These are phyloP conservation scores for Caenorhabditis doughertyi DNA, from an alignment of 2,888 invertebrate species.

Conservation along the genomic window DNA sequence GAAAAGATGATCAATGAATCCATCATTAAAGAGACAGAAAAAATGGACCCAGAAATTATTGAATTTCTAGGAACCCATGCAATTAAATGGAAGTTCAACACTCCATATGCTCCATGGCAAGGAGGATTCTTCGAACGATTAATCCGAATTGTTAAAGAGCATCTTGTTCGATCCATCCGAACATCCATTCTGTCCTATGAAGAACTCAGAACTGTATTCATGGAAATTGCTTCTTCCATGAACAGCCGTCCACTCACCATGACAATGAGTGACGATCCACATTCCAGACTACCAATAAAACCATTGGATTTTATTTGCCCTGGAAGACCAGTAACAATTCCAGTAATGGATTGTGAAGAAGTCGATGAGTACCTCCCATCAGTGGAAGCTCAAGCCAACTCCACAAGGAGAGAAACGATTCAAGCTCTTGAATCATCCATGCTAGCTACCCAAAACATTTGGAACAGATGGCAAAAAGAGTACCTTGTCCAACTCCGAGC, in stretches of 20 bases:
- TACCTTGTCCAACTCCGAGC: slow-evolving; percentile 48
- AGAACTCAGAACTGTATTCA: slow-evolving; percentile 18
- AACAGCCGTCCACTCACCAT: slow-evolving; percentile 54
- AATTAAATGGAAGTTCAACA: slow-evolving; percentile 80
- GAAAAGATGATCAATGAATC: slow-evolving; percentile 65
- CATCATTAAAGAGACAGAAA: not conserved
- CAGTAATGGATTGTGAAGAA: not conserved
- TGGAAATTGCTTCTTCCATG: slow-evolving; percentile 35
- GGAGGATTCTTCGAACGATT: slow-evolving; percentile 80
- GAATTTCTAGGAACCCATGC: not conserved
- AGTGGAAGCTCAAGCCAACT: slow-evolving; percentile 6
- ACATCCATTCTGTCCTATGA: not conserved
- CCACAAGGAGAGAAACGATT: slow-evolving; percentile 28
- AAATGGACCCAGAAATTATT: not conserved
- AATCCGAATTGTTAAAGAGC: slow-evolving; percentile 82
- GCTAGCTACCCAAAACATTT: slow-evolving; percentile 15
- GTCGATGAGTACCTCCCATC: slow-evolving; percentile 45
- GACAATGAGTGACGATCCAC: slow-evolving; percentile 40
- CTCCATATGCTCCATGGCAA: slow-evolving; percentile 72
- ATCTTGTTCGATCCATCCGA: slow-evolving; percentile 29
- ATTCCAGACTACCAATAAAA: slow-evolving; percentile 24
- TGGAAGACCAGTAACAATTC: not conserved
- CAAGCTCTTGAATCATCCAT: slow-evolving; percentile 40
- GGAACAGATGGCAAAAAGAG: slow-evolving; percentile 35
- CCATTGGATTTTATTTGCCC: slow-evolving; percentile 59